These are phyloP conservation scores for Apamea crenata DNA, from an alignment of 2,888 invertebrate genomes.

Conservation along the genomic window DNA sequence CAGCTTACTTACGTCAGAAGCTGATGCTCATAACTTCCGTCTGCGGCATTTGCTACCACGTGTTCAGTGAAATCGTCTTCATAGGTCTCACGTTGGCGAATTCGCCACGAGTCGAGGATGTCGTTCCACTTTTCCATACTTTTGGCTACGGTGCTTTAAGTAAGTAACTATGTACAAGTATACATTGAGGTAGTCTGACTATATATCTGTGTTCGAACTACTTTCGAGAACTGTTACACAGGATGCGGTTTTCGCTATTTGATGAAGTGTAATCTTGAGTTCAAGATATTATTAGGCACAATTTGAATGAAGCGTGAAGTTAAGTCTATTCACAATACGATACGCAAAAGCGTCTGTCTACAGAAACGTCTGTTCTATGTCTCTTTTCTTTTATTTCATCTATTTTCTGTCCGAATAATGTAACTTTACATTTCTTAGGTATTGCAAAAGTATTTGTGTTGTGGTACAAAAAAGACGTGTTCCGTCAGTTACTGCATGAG, in stretches of 20 bases:
- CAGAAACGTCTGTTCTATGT: background rate
- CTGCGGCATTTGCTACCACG: constrained; percentile 83
- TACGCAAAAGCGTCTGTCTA: constrained; percentile 29
- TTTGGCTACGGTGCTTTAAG: constrained; percentile 87
- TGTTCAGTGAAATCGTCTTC: constrained; percentile 84
- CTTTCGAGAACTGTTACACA: constrained; percentile 59
- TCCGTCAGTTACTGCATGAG: constrained; percentile 80
- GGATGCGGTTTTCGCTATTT: constrained; percentile 59
- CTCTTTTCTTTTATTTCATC: constrained; percentile 12
- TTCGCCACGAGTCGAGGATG: constrained; percentile 86
- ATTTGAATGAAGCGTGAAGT: constrained; percentile 56
- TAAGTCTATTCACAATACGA: constrained; percentile 40
- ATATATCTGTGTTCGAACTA: constrained; percentile 50
- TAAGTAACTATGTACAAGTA: constrained; percentile 75
- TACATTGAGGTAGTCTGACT: constrained; percentile 57
- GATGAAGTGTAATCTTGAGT: constrained; percentile 50
- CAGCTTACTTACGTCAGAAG: constrained; percentile 76
- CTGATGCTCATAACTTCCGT: constrained; percentile 79
- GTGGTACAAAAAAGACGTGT: constrained; percentile 85
- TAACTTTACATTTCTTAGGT: constrained; percentile 68
- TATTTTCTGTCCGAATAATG: constrained; percentile 26
- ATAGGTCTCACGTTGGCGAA: constrained; percentile 83
- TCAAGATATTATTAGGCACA: constrained; percentile 50
- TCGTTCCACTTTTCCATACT: constrained; percentile 87
- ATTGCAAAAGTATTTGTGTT: constrained; percentile 83